These are phyloP conservation scores for Busseola fusca DNA, from an alignment of 2,888 invertebrate genomes.

Conservation along the genomic window DNA sequence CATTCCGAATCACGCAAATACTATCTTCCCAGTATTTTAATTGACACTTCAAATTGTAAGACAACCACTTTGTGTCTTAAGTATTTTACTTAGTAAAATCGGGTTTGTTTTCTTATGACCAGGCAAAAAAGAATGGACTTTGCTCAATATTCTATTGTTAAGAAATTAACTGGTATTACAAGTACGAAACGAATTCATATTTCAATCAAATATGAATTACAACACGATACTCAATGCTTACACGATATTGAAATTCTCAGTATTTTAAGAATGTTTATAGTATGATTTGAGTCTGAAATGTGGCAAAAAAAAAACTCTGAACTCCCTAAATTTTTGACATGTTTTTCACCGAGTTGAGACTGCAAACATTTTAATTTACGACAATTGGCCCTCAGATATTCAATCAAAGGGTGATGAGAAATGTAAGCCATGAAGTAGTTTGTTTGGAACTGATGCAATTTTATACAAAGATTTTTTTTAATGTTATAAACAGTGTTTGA, in stretches of 20 bases:
- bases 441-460: neutral
- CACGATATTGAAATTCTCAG: neutral
- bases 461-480: neutral
- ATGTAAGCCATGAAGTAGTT: neutral
- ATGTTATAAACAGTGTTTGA: too few relatives aligned
- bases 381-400: neutral
- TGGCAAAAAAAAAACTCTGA: too few relatives aligned
- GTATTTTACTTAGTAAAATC: conserved; percentile 15
- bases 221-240: neutral
- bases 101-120: conserved; percentile 8
- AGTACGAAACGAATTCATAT: too few relatives aligned
- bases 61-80: conserved; percentile 2
- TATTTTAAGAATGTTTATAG: too few relatives aligned
- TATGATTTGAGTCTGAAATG: too few relatives aligned
- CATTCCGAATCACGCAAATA: neutral
- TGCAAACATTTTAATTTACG: too few relatives aligned
- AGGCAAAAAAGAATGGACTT: conserved; percentile 11
- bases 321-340: too few relatives aligned
- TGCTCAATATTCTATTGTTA: conserved; percentile 8
- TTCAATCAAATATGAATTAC: neutral
- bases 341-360: too few relatives aligned
- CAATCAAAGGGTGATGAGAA: neutral
- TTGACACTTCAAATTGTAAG: neutral
- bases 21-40: neutral
- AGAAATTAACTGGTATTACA: neutral